Conservation (phyloP, 1,140 invertebrate genomes). For the Brachystomella parvula region DNA sequence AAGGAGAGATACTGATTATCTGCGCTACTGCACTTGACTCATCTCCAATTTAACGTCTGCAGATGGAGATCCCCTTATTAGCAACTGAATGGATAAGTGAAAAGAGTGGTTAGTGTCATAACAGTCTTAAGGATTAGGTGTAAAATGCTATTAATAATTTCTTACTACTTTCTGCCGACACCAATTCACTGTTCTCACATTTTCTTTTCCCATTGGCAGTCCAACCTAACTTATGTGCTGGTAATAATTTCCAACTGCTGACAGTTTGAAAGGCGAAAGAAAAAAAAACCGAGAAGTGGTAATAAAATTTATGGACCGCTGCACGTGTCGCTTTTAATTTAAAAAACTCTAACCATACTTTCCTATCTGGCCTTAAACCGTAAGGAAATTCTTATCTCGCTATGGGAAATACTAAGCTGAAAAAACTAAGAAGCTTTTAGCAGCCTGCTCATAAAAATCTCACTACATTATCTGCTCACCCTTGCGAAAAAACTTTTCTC, state of each 20-base stretch:
- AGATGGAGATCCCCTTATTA: too few species aligned
- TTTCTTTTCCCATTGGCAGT: background rate
- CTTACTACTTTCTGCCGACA: background rate
- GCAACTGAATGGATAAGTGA: background rate
- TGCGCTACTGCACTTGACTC: too few species aligned
- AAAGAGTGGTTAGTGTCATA: background rate
- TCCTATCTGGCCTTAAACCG: too few species aligned
- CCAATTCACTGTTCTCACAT: background rate
- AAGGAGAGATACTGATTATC: too few species aligned
- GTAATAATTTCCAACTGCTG: constrained; percentile 28
- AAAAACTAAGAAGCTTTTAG: background rate
- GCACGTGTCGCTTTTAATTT: constrained; percentile 36
- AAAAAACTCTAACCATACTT: constrained; percentile 15
- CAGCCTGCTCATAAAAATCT: background rate
- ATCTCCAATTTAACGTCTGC: too few species aligned
- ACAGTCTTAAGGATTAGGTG: background rate
- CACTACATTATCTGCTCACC: background rate
- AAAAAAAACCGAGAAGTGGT: constrained; percentile 5
- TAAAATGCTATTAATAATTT: constrained; percentile 1
- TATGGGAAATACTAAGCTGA: background rate
- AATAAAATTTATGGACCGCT: constrained; percentile 31
- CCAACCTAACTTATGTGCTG: background rate
- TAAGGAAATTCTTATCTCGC: too few species aligned
- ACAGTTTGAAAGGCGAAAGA: constrained; percentile 32
- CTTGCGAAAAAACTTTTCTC: background rate